Conservation (phyloP, 2,113 vertebrate species). For the Chelonoidis abingdonii region DNA sequence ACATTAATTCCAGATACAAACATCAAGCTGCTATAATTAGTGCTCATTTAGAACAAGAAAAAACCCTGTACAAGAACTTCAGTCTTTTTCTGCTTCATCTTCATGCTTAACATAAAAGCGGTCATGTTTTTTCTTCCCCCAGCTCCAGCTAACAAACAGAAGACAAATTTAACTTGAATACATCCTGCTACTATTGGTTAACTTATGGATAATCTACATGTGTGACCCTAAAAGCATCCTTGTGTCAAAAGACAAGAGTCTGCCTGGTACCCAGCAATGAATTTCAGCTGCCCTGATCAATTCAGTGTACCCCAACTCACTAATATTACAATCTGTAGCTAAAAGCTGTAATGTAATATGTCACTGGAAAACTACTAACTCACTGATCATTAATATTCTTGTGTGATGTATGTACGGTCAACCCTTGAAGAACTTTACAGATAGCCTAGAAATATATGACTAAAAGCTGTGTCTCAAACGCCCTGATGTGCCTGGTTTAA, state of each 20-base stretch:
- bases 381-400: too few species aligned
- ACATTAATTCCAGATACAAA: background rate
- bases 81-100: background rate
- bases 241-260: background rate
- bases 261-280: background rate
- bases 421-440: too few species aligned
- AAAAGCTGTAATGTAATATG: too few species aligned
- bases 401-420: too few species aligned
- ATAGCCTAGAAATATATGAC: too few species aligned
- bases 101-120: background rate
- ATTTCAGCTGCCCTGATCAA: background rate
- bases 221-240: background rate
- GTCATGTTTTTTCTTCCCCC: background rate
- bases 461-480: too few species aligned
- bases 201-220: background rate
- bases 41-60: background rate
- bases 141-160: background rate
- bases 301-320: too few species aligned
- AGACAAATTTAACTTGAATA: background rate
- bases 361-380: too few species aligned
- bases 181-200: background rate
- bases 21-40: background rate
- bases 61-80: background rate
- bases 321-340: too few species aligned
- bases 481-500: too few species aligned